These are phyloP conservation scores for Rhinichthys klamathensis DNA, from an alignment of 2,113 vertebrate genomes.

Conservation along the genomic window DNA sequence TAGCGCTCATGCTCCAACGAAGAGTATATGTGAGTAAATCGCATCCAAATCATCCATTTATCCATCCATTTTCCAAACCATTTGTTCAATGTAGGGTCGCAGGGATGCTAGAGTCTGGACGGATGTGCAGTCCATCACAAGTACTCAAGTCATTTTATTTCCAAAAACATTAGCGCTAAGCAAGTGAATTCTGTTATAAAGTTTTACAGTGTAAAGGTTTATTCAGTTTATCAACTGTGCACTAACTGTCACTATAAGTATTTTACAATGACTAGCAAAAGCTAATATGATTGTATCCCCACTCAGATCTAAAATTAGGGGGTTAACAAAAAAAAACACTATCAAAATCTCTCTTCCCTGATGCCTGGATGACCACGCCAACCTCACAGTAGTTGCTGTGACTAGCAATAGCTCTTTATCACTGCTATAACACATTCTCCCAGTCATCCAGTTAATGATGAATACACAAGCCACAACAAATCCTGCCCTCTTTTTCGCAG, in stretches of 20 bases:
- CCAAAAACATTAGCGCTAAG: neutral
- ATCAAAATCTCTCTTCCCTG: neutral
- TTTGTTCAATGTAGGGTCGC: neutral
- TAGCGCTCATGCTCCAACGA: neutral
- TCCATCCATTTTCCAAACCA: neutral
- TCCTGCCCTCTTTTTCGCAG: constrained; percentile 82
- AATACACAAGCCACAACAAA: constrained; percentile 78
- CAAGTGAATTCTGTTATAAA: neutral
- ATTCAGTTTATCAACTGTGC: neutral
- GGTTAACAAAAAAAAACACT: neutral
- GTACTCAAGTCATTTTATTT: neutral
- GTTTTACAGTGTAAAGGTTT: neutral
- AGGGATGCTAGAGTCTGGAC: neutral
- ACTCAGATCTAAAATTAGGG: neutral
- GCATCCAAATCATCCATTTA: neutral
- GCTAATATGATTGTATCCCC: neutral
- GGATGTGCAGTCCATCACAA: neutral
- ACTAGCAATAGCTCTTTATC: constrained; percentile 79
- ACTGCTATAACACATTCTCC: constrained; percentile 78
- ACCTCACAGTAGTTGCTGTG: constrained; percentile 69
- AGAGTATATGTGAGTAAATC: neutral
- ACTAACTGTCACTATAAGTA: neutral
- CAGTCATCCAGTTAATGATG: constrained; percentile 81
- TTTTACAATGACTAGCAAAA: neutral
- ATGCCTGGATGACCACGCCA: constrained; percentile 7